These are phyloP conservation scores for Halictus ligatus DNA, from an alignment of 2,888 invertebrate species.

Conservation along the genomic window DNA sequence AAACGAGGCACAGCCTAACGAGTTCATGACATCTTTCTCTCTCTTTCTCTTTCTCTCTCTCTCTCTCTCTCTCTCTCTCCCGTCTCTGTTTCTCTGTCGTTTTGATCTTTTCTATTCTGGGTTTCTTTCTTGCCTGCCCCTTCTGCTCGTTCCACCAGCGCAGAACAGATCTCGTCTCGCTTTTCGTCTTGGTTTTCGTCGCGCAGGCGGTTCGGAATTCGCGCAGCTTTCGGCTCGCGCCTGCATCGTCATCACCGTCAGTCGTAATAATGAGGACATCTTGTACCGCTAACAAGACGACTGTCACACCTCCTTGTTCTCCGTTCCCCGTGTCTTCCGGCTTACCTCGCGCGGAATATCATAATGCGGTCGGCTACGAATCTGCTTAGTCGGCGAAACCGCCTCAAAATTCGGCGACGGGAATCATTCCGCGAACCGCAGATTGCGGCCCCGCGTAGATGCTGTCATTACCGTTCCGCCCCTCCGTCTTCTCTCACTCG, in stretches of 20 bases:
- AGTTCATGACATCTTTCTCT: slow-evolving; percentile 30
- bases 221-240: slow-evolving; percentile 37
- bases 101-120: slow-evolving; percentile 32
- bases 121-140: slow-evolving; percentile 44
- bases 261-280: slow-evolving; percentile 76
- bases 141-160: neutral
- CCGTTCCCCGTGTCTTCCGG: slow-evolving; percentile 35
- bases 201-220: slow-evolving; percentile 42
- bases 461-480: neutral
- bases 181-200: neutral
- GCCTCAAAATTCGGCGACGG: slow-evolving; percentile 40
- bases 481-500: neutral
- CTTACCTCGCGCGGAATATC: slow-evolving; percentile 53
- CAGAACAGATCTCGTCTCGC: slow-evolving; percentile 20
- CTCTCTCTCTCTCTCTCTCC: neutral
- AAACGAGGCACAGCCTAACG: slow-evolving; percentile 51
- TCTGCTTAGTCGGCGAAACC: slow-evolving; percentile 63
- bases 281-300: slow-evolving; percentile 76
- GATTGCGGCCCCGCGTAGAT: neutral
- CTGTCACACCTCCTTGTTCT: slow-evolving; percentile 67
- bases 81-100: neutral
- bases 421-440: slow-evolving; percentile 27
- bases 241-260: slow-evolving; percentile 74
- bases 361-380: slow-evolving; percentile 66
- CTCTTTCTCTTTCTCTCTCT: neutral